Base-by-base conservation (phyloP, 1,140 invertebrate genomes). In the Calliphora vicina region DNA sequence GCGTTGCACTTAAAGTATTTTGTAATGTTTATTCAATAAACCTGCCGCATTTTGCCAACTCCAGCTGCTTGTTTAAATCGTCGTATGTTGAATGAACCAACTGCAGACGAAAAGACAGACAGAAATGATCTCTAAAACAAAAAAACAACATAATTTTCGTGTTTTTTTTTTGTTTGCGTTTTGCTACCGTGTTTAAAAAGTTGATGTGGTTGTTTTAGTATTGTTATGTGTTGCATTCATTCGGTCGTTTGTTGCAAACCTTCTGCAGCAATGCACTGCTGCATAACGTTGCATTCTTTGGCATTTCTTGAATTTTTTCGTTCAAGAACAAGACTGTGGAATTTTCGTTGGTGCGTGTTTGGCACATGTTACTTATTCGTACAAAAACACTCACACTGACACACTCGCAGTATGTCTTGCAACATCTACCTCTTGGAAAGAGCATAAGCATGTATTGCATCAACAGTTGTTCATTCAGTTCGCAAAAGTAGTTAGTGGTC, bases 11-110 rank as follows among this genome's bases (percentile, higher is more conserved):
- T 43, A 72, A 82, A 82, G 81, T 82, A 82, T 82, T 82, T 82
- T 82, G 81, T 82, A 82, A 88, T 88, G 87, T 88, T 88, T 88
- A 88, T 88, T 88, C 87, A 88, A 88, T 88, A 88, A 88, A 88
- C 87, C 84, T 85, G 87, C 86, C 86, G 83, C 85, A 82, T 35
- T 78, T 78, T 78, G 20, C 5, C 42, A 78, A 8, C 74, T 78
- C 74, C 74, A 78, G 74, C 74, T 78, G 74, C 74, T 78, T 26
- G 29, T 17, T 25, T 43, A 17, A 8, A 6, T 13, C 80, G 35
- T 10, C 35, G 35, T 35, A 35, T 35, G 35, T 35, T 35, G 6
- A 8, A 35, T 8, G 35, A 82, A 61, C 26, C 42, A 15, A 27
- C 27, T 2, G 45, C 57, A 82, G 80, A 50, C 72, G 8, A 29